Conservation (phyloP, 1,140 invertebrate species). For the Tachypleus tridentatus region DNA sequence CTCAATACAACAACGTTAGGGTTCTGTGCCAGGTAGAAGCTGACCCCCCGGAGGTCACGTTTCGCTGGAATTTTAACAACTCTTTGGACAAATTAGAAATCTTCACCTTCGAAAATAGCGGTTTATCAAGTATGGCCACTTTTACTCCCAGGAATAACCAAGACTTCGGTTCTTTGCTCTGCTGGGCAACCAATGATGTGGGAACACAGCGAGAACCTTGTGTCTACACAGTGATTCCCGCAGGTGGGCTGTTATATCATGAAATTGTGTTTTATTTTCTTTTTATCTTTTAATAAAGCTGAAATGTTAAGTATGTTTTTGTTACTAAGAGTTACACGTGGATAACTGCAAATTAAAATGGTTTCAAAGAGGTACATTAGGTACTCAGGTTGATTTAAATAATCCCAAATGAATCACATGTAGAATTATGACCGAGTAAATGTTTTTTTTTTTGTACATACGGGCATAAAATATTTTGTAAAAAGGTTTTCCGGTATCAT, state of each 20-base stretch:
- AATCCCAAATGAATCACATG: too few relatives aligned
- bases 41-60: slow-evolving; percentile 63
- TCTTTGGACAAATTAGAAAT: slow-evolving; percentile 59
- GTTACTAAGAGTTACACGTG: too few relatives aligned
- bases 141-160: slow-evolving; percentile 22
- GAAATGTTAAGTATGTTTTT: too few relatives aligned
- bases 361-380: too few relatives aligned
- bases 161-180: slow-evolving; percentile 28
- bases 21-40: slow-evolving; percentile 72
- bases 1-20: slow-evolving; percentile 17
- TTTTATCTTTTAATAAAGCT: too few relatives aligned
- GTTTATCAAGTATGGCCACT: slow-evolving; percentile 20
- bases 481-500: too few relatives aligned
- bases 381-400: too few relatives aligned
- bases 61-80: slow-evolving; percentile 86
- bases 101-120: slow-evolving; percentile 42
- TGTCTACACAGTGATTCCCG: slow-evolving; percentile 27
- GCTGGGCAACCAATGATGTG: slow-evolving; percentile 27
- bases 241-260: slow-evolving; percentile 19
- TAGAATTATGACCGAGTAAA: too few relatives aligned
- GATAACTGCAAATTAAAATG: too few relatives aligned
- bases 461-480: too few relatives aligned
- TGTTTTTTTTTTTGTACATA: too few relatives aligned
- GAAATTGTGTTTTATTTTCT: too few relatives aligned
- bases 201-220: slow-evolving; percentile 27